Conservation (phyloP, 2,113 vertebrate species). For the Synchiropus splendidus region DNA sequence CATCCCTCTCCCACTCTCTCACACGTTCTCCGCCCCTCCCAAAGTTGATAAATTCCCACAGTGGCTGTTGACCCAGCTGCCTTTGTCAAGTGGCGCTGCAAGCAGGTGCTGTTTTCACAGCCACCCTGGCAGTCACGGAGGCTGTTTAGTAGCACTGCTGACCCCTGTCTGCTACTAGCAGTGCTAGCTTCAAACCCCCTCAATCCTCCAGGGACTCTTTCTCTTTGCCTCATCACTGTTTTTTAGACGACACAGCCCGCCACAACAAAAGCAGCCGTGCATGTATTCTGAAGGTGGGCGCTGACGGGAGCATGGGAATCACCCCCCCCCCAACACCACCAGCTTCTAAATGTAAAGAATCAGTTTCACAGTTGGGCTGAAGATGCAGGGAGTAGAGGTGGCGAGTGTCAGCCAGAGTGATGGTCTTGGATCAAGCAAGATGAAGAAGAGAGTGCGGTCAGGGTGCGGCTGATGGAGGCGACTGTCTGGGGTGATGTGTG, state of each 20-base stretch:
- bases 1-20: conserved; percentile 33
- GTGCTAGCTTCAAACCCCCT: conserved; percentile 55
- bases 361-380: no score
- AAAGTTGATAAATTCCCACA: conserved; percentile 96
- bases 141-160: conserved; percentile 95
- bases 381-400: no score
- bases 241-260: conserved; percentile 63
- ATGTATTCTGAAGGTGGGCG: conserved; percentile 59
- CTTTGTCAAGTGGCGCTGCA: conserved; percentile 84
- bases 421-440: no score
- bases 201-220: conserved; percentile 72
- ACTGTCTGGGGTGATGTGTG: no score
- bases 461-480: no score
- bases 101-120: conserved; percentile 98
- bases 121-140: conserved; percentile 97
- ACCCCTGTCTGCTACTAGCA: conserved; percentile 81
- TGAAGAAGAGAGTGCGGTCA: no score
- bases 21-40: conserved; percentile 64
- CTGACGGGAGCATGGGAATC: conserved; percentile 73
- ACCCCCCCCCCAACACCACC: conserved; percentile 15
- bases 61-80: conserved; percentile 99
- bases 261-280: conserved; percentile 62
- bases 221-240: conserved; percentile 50
- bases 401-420: no score
- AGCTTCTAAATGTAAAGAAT: conserved; percentile 36